phyloP scores from a whole-genome alignment of 1,140 invertebrate species.

The Phymorhynchus buccinoides region DNA sequence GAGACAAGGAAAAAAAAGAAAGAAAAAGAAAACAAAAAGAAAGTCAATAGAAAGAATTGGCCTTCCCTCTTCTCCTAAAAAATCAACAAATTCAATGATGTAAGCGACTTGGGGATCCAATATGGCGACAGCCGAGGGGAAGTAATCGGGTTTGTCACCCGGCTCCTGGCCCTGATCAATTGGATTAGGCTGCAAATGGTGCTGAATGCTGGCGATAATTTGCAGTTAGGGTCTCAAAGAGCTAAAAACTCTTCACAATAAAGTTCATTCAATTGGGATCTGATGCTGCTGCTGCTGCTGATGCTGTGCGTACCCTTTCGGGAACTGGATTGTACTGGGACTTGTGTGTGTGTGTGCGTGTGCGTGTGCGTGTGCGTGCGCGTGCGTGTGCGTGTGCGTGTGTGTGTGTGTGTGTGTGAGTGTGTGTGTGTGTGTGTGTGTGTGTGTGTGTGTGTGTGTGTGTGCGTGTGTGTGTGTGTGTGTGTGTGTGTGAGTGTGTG shows the following conservation, averaged over 20 bases:
- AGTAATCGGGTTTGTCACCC: conserved; percentile 27
- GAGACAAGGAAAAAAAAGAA: background rate
- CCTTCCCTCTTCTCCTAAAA: background rate
- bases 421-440: background rate
- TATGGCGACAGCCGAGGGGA: conserved; percentile 28
- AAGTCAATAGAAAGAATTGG: background rate
- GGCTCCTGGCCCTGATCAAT: conserved; percentile 4
- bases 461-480: background rate
- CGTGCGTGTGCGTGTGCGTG: background rate
- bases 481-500: background rate
- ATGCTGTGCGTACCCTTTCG: no score
- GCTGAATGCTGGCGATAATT: conserved; percentile 21
- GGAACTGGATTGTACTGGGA: no score
- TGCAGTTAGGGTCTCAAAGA: conserved; percentile 24
- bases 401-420: background rate
- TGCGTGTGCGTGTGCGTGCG: background rate
- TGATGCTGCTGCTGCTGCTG: conserved; percentile 1
- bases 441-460: background rate
- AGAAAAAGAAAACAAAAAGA: background rate
- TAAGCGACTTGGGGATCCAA: conserved; percentile 30
- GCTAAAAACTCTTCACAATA: conserved; percentile 2
- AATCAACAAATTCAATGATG: conserved; percentile 28
- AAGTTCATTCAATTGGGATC: conserved; percentile 15
- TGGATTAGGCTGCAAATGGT: conserved; percentile 30
- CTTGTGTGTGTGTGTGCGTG: conserved; percentile 1